Conservation (phyloP, 2,797 vertebrate species). For the Poeciliopsis paucimaculata region DNA sequence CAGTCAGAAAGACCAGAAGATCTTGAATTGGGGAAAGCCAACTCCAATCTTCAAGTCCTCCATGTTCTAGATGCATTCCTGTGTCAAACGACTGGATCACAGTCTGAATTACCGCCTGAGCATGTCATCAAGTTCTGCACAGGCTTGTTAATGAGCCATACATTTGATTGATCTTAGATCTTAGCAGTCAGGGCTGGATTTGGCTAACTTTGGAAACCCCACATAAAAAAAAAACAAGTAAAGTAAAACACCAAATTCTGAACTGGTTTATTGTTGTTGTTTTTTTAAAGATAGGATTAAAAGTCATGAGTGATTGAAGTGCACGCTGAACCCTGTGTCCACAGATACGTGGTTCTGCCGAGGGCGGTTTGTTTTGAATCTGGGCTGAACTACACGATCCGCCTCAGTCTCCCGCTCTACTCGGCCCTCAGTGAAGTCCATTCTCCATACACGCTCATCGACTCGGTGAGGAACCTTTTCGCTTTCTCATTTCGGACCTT, state of each 20-base stretch:
- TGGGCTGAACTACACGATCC: conserved; percentile 92
- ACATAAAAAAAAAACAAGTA: not conserved
- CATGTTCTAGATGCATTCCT: not conserved
- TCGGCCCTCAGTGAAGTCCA: conserved; percentile 84
- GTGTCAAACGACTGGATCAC: not conserved
- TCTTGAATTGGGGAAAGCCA: not conserved
- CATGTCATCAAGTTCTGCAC: not conserved
- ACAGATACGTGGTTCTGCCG: conserved; percentile 88
- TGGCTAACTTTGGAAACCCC: not conserved
- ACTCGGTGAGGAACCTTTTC: conserved; percentile 85
- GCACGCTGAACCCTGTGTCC: not conserved
- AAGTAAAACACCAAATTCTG: not conserved
- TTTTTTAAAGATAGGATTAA: not conserved
- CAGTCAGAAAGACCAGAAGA: not conserved
- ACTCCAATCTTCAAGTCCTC: not conserved
- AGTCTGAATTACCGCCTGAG: not conserved
- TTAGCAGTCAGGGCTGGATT: not conserved
- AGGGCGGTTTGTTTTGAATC: conserved; percentile 92
- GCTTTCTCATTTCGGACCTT: not conserved
- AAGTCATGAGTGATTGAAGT: not conserved
- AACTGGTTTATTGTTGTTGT: not conserved
- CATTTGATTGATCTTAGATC: not conserved
- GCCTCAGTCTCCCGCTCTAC: conserved; percentile 90
- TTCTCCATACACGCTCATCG: conserved; percentile 92
- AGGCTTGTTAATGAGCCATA: not conserved